Conservation (phyloP, 2,113 vertebrate species). For the Corvus hawaiiensis region DNA sequence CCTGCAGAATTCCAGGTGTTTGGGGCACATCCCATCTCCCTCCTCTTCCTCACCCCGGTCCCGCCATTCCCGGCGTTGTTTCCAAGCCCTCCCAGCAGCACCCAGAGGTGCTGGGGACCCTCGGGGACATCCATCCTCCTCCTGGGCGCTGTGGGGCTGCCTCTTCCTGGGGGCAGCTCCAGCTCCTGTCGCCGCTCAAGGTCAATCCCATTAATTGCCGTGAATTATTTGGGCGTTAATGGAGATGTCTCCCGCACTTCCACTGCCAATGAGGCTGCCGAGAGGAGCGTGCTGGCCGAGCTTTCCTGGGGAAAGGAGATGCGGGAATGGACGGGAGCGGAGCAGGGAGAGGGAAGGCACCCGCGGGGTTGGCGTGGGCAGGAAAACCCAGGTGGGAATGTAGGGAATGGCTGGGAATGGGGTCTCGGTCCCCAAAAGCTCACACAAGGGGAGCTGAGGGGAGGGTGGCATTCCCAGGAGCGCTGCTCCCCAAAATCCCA, state of each 20-base stretch:
- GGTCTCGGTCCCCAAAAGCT: fast-evolving
- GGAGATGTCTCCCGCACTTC: constrained; percentile 28
- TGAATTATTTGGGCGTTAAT: constrained; percentile 40
- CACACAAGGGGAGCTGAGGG: fast-evolving
- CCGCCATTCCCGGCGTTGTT: fast-evolving
- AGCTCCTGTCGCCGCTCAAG: constrained; percentile 20
- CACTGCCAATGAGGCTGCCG: constrained; percentile 15
- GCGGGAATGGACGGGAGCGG: neutral
- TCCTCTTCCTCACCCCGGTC: neutral
- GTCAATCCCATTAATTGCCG: constrained; percentile 27
- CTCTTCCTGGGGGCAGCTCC: neutral
- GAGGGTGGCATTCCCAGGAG: fast-evolving
- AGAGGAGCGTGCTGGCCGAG: neutral
- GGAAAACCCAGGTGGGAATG: neutral
- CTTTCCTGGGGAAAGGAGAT: neutral
- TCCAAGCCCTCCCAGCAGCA: neutral
- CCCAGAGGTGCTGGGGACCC: neutral
- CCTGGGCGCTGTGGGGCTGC: fast-evolving
- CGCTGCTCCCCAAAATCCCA: fast-evolving
- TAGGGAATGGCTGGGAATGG: neutral
- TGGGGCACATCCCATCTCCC: neutral
- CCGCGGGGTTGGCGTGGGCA: neutral
- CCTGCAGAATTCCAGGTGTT: neutral
- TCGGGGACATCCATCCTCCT: fast-evolving
- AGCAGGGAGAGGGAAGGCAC: neutral